phyloP scores from a whole-genome alignment of 30 jellyfish, hydroid and myxozoan genomes.

The Aurelia coerulea region DNA sequence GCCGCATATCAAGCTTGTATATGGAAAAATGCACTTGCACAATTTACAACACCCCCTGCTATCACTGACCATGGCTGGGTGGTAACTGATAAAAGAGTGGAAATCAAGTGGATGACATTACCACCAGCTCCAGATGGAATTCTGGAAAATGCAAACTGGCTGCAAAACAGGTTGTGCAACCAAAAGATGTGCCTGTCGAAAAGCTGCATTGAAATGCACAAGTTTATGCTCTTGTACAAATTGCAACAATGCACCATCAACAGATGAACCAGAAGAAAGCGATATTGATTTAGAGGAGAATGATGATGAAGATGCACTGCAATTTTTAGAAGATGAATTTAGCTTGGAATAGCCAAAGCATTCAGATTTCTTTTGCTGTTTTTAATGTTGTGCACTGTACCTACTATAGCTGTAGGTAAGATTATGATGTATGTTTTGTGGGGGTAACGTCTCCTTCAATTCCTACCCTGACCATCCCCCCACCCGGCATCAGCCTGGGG shows the following conservation, averaged over 20 bases:
- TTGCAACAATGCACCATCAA: slow-evolving; percentile 2
- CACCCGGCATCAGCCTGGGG: too few relatives aligned
- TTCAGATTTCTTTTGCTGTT: too few relatives aligned
- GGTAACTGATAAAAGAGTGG: not conserved
- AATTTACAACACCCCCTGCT: not conserved
- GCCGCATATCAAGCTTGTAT: slow-evolving; percentile 23
- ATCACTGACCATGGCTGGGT: slow-evolving; percentile 30
- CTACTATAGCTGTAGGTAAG: too few relatives aligned
- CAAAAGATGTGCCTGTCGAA: slow-evolving; percentile 31
- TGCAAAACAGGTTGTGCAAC: slow-evolving; percentile 47
- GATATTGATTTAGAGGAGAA: not conserved
- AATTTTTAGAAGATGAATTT: slow-evolving; percentile 5
- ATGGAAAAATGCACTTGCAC: slow-evolving; percentile 17
- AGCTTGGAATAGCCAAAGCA: not conserved
- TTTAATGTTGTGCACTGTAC: too few relatives aligned
- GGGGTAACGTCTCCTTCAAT: too few relatives aligned
- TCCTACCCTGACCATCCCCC: too few relatives aligned
- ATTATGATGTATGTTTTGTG: too few relatives aligned
- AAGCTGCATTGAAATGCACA: slow-evolving; percentile 43
- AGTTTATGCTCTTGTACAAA: slow-evolving; percentile 1
- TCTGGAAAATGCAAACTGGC: slow-evolving; percentile 22
- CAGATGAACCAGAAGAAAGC: too few relatives aligned
- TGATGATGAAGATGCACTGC: not conserved
- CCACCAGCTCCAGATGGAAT: slow-evolving; percentile 36
- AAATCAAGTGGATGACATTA: slow-evolving; percentile 24